Base-by-base conservation (phyloP, 2,797 vertebrate species). In the Cephalopachus bancanus region DNA sequence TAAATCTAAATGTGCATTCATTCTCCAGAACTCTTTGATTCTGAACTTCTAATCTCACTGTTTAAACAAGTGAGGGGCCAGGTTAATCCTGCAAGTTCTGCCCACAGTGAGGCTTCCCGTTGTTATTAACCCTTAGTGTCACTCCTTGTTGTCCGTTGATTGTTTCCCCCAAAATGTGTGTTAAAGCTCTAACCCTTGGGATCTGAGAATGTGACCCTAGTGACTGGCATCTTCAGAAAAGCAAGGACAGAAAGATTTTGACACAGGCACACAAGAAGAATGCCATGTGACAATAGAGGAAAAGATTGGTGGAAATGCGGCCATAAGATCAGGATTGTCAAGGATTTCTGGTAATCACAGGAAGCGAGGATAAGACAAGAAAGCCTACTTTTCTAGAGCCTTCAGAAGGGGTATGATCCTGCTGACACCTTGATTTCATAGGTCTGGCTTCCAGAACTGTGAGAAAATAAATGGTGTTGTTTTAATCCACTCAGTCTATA, bases 81-180 rank as follows among this genome's bases (percentile, higher is more conserved):
- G 64, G 5, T n/a, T n/a, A 65, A 1, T 14, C 1, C 16, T 57
- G 6, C 20, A 14, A 51, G 28, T 7, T 24, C 19, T 60, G 7
- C 0, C 10, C 3, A 78, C 1, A 60, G 4, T 33, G 5, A 37
- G 6, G 7, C 20, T n/a, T 76, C 11, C 16, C 5, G 4, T 60
- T 57, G 20, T 92, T 37, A 65, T 2, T 59, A 9, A 0, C 55
- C 22, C 81, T 17, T 3, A 60, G 4, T 62, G 14, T 15, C 81
- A 83, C 2, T 71, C 5, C 26, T 91, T 57, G 14, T 24, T 57
- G 0, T 81, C 2, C 51, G 8, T 69, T 76, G 30, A 69, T 22
- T 51, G 12, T 74, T 30, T 33, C 12, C 9, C 20, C 37, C 17
- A 17, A 67, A 64, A 44, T 37, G 37, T 37, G 37, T 65, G 30